Base-by-base conservation (phyloP, 1,140 invertebrate genomes). In the Pissodes strobi region DNA sequence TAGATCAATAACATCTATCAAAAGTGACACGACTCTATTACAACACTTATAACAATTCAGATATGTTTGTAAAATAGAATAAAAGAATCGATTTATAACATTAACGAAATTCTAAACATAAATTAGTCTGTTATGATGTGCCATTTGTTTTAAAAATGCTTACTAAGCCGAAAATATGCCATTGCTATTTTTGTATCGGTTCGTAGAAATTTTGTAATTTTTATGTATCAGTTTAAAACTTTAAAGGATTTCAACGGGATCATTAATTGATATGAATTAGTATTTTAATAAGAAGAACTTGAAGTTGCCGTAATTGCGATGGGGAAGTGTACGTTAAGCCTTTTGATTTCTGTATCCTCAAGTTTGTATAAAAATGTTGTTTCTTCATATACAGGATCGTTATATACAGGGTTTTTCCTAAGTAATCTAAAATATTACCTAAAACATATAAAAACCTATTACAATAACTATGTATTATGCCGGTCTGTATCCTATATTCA, bases 61-160 rank as follows among this genome's bases (percentile, higher is more conserved):
- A 45, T 41, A 4, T 58, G 56, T 58, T 58, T 46, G 56, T 58
- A 46, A 58, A 46, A 48, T 48, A 48, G 56, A 34, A 58, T 58
- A 58, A 58, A 58, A 58, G 56, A 58, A 58, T n/a, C 56, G 56
- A 58, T 58, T 58, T 58, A 25, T 58, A 58, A 58, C 15, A 27
- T 58, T 18, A 15, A 56, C 1, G 38, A 15, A 56, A 56, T 23
- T 34, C 25, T 58, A 58, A 58, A 55, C 52, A 55, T 19, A 22
- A 55, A 38, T 39, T 55, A 38, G 21, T 25, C 23, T 46, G 56
- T 58, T 58, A 58, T 58, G 56, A 58, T 58, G 39, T 55, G 34
- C 37, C 22, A 58, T 58, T 58, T 58, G 56, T 58, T 58, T 22
- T 17, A 46, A 58, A 58, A 58, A 58, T 45, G 21, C 19, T 15